Evolutionary conservation across 1,140 invertebrate species (phyloP), one percentile per base, ranked within the genome.

Genomic region (Tetramorium simillimum): DNA sequence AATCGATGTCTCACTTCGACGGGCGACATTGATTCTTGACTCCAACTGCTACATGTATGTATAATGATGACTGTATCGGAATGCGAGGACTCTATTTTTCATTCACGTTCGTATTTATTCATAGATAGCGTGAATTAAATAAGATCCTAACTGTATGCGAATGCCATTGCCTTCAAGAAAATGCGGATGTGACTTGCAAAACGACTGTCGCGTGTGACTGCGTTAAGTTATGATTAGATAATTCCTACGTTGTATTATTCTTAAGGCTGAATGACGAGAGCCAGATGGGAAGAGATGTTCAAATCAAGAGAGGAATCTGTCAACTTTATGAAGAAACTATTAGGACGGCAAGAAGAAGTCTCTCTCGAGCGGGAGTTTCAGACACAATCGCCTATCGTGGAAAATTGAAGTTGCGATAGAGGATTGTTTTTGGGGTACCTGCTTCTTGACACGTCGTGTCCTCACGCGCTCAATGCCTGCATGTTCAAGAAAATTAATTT

Each of bases 401-500:
- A 21, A 73, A 46, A 56, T 75, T 84, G 40, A 84, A 73, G 18
- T 73, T 53, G 40, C 67, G 80, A 75, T 84, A 37, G 69, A 84
- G 18, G 40, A 73, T 84, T 84, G 69, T 84, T 75, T 84, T 62
- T 84, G 80, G 43, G 24, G 24, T 84, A 56, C 53, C 80, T 84
- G 28, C 40, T 75, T 60, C 40, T 62, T 84, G 58, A 84, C 12
- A 49, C 80, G 40, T 73, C 51, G 43, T 65, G 16, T 58, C 53
- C 28, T n/a, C 14, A 37, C 7, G 3, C 3, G 14, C 24, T 18
- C 21, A 4, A 21, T 18, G 14, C 4, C 21, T 28, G 16, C 3
- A 43, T 12, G 37, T 46, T 43, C 16, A 5, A 51, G 62, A 51
- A 58, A 56, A 70, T 40, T 6, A 28, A 49, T 16, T 67, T n/a